These are phyloP conservation scores for Microplitis demolitor DNA, from an alignment of 1,140 invertebrate species.

Conservation along the genomic window DNA sequence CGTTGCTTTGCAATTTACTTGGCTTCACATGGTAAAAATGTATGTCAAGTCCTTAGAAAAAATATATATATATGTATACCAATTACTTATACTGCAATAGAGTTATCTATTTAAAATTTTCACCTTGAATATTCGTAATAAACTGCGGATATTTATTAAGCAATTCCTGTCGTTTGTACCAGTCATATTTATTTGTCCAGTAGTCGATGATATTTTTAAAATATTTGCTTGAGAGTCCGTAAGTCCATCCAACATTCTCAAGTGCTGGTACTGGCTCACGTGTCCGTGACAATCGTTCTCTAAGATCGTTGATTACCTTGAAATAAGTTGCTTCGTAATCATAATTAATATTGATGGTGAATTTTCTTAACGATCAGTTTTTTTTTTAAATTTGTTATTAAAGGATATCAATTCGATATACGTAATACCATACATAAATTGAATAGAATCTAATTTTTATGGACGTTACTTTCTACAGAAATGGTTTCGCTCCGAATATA, in stretches of 20 bases:
- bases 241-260: conserved; percentile 66
- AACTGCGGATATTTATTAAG: conserved; percentile 78
- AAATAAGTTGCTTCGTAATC: conserved; percentile 5
- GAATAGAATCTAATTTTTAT: too few relatives aligned
- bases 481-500: too few relatives aligned
- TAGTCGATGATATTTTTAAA: conserved; percentile 69
- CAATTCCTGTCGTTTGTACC: conserved; percentile 67
- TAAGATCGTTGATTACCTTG: conserved; percentile 55
- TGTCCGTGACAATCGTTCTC: conserved; percentile 49
- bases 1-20: conserved; percentile 39
- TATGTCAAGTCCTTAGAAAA: conserved; percentile 68
- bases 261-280: conserved; percentile 61
- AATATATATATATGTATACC: not conserved
- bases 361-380: not conserved
- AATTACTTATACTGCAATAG: too few relatives aligned
- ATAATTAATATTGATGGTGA: not conserved
- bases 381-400: not conserved
- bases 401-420: too few relatives aligned
- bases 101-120: not conserved
- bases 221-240: conserved; percentile 71
- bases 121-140: conserved; percentile 69
- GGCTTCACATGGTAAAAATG: conserved; percentile 72
- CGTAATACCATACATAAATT: not conserved
- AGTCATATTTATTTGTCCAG: conserved; percentile 77
- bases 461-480: too few relatives aligned